These are phyloP conservation scores for Platysternon megacephalum DNA, from an alignment of 2,113 vertebrate genomes.

Conservation along the genomic window DNA sequence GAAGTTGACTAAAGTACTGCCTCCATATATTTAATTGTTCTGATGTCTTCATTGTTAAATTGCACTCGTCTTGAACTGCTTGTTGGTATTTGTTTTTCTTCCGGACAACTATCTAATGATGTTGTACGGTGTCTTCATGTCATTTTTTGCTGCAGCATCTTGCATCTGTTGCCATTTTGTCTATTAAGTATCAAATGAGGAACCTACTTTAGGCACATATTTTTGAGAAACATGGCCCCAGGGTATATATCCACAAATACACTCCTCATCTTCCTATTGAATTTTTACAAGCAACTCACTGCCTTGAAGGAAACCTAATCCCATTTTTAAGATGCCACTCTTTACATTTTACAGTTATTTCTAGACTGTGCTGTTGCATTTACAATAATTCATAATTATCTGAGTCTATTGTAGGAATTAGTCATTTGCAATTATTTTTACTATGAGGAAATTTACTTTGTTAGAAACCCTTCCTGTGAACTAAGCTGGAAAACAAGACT, in stretches of 20 bases:
- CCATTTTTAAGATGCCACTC: background rate
- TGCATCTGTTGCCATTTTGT: background rate
- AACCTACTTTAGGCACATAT: background rate
- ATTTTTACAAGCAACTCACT: background rate
- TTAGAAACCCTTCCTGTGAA: slow-evolving; percentile 48
- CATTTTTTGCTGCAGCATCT: background rate
- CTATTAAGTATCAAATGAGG: background rate
- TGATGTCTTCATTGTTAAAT: too few species aligned
- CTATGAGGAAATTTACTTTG: background rate
- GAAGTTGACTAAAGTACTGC: too few species aligned
- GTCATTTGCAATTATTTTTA: slow-evolving; percentile 47
- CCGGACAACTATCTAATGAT: too few species aligned
- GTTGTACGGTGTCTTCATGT: too few species aligned
- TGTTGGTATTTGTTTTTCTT: too few species aligned
- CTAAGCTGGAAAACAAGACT: slow-evolving; percentile 20
- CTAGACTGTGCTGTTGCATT: slow-evolving; percentile 30
- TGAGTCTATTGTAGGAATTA: slow-evolving; percentile 43
- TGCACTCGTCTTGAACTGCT: too few species aligned
- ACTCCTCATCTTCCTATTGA: background rate
- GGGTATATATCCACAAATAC: background rate
- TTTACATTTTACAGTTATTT: slow-evolving; percentile 33
- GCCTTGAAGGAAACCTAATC: background rate
- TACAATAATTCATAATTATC: slow-evolving; percentile 54
- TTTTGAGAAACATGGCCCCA: background rate
- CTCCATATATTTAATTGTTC: too few species aligned